Percentiles rank a stretch among this genome's conserved stretches.
Conservation (phyloP, 2,797 vertebrate genomes). For the Rhabdophis nuchalis region DNA sequence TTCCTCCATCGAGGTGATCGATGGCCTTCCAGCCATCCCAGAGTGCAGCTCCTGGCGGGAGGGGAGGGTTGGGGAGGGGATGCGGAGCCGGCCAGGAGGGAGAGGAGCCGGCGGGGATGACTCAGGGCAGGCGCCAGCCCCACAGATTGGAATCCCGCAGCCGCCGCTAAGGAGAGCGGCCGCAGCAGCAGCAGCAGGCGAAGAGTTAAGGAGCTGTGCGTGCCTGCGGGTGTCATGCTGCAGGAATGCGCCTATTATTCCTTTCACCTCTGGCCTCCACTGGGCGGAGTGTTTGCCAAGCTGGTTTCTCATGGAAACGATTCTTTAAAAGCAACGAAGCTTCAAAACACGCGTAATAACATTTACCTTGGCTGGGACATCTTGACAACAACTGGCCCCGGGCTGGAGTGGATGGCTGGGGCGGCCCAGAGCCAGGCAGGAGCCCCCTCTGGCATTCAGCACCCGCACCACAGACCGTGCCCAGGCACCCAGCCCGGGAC, state of each 20-base stretch:
- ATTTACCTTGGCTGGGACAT: slow-evolving; percentile 14
- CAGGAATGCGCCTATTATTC: slow-evolving; percentile 29
- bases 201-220: neutral
- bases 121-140: neutral
- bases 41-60: neutral
- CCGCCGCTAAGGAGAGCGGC: too few relatives aligned
- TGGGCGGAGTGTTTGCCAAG: slow-evolving; percentile 16
- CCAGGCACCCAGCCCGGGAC: neutral
- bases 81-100: neutral
- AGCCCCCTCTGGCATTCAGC: neutral
- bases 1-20: neutral
- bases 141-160: neutral
- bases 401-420: neutral
- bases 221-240: slow-evolving; percentile 6
- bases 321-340: slow-evolving; percentile 32
- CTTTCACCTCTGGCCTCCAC: slow-evolving; percentile 29
- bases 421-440: neutral
- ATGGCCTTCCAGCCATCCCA: neutral
- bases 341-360: slow-evolving; percentile 7
- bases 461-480: neutral
- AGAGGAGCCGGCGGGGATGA: neutral
- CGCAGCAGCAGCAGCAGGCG: neutral
- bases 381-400: neutral
- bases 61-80: too few relatives aligned
- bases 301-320: slow-evolving; percentile 28